Conservation (phyloP, 2,888 invertebrate genomes). For the Ormyrus labotus region DNA sequence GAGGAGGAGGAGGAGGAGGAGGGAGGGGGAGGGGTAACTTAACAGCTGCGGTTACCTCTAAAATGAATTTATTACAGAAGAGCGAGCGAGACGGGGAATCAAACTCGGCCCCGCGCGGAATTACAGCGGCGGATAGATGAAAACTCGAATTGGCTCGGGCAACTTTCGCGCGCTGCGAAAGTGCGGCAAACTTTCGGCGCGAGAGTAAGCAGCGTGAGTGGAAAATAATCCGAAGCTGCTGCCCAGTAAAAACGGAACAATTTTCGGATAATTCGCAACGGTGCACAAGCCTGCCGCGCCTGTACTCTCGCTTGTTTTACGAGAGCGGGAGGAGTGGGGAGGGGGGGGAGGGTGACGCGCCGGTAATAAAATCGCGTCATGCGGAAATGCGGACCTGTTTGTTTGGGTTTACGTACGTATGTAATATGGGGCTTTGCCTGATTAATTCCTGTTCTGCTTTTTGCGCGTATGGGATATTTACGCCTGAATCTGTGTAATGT, state of each 20-base stretch:
- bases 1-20: background rate
- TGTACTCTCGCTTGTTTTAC: conserved; percentile 21
- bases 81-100: conserved; percentile 33
- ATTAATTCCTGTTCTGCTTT: conserved; percentile 25
- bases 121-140: conserved; percentile 18
- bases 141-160: conserved; percentile 49
- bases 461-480: no score
- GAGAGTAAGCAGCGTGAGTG: background rate
- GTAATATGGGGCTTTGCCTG: conserved; percentile 20
- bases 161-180: conserved; percentile 42
- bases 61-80: conserved; percentile 43
- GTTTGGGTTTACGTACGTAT: background rate
- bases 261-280: conserved; percentile 40
- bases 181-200: conserved; percentile 29
- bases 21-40: background rate
- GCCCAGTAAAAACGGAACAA: conserved; percentile 43
- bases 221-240: conserved; percentile 32
- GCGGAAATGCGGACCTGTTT: conserved; percentile 25
- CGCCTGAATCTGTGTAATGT: no score
- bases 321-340: background rate
- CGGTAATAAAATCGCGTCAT: conserved; percentile 34
- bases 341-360: background rate
- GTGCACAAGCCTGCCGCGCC: background rate
- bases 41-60: conserved; percentile 26
- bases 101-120: conserved; percentile 32